Conservation (phyloP, 2,888 invertebrate species). For the Ormyrus rosae region DNA sequence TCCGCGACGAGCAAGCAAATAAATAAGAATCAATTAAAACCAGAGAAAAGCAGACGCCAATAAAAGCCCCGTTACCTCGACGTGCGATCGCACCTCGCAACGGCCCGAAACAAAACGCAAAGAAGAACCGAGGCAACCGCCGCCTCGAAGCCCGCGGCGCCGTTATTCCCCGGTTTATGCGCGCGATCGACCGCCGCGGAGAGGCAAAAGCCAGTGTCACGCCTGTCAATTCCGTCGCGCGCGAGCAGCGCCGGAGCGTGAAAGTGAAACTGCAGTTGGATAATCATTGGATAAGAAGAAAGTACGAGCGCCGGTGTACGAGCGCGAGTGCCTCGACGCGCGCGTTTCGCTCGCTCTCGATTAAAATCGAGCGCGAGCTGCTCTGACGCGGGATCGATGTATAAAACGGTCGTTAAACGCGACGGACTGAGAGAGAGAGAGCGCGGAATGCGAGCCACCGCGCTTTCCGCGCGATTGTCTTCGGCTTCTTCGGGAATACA, state of each 20-base stretch:
- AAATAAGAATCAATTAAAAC: too few relatives aligned
- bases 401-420: background rate
- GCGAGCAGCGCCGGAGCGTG: background rate
- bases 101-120: too few relatives aligned
- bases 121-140: too few relatives aligned
- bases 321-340: background rate
- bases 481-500: background rate
- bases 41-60: too few relatives aligned
- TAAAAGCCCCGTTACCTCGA: too few relatives aligned
- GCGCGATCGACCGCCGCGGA: background rate
- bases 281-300: conserved; percentile 51
- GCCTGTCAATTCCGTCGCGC: conserved; percentile 42
- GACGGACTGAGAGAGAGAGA: background rate
- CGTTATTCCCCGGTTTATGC: background rate
- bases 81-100: too few relatives aligned
- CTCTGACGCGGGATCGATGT: background rate
- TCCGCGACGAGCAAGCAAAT: too few relatives aligned
- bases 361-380: background rate
- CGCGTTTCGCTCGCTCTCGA: background rate
- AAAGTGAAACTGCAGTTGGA: conserved; percentile 47
- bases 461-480: too few relatives aligned
- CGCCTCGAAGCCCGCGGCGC: too few relatives aligned
- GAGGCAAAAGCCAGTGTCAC: conserved; percentile 17
- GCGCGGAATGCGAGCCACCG: background rate
- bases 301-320: conserved; percentile 4